Conservation (phyloP, 2,797 vertebrate genomes). For the Decapterus maruadsi region DNA sequence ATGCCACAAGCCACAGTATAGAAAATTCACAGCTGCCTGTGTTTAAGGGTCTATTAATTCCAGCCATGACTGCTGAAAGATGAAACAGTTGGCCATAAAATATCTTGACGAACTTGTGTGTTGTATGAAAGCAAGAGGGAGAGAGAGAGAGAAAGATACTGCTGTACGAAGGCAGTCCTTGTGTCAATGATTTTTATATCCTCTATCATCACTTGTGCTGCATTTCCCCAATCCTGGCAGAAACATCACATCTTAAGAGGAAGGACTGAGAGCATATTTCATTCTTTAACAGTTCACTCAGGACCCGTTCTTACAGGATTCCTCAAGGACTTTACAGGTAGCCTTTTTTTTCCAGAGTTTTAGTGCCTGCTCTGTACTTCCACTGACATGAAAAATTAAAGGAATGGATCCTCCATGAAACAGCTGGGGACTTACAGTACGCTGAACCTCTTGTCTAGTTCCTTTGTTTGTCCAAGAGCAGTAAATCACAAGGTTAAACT, state of each 20-base stretch:
- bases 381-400: conserved; percentile 73
- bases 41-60: conserved; percentile 80
- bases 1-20: conserved; percentile 70
- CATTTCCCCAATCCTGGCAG: conserved; percentile 67
- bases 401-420: conserved; percentile 53
- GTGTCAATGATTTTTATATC: conserved; percentile 73
- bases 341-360: conserved; percentile 52
- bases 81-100: conserved; percentile 81
- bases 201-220: conserved; percentile 66
- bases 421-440: conserved; percentile 46
- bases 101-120: conserved; percentile 69
- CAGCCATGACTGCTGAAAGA: conserved; percentile 77
- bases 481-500: conserved; percentile 42
- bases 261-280: conserved; percentile 72
- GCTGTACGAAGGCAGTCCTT: conserved; percentile 52
- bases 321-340: conserved; percentile 75
- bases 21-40: conserved; percentile 76
- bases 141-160: conserved; percentile 23
- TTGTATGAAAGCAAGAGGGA: conserved; percentile 24
- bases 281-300: conserved; percentile 74
- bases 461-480: conserved; percentile 38
- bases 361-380: conserved; percentile 62
- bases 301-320: conserved; percentile 61
- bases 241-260: conserved; percentile 60
- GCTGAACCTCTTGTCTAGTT: conserved; percentile 39